Evolutionary conservation across 2,888 invertebrate genomes (phyloP).

Genomic region (Lithophane ornitopus): DNA sequence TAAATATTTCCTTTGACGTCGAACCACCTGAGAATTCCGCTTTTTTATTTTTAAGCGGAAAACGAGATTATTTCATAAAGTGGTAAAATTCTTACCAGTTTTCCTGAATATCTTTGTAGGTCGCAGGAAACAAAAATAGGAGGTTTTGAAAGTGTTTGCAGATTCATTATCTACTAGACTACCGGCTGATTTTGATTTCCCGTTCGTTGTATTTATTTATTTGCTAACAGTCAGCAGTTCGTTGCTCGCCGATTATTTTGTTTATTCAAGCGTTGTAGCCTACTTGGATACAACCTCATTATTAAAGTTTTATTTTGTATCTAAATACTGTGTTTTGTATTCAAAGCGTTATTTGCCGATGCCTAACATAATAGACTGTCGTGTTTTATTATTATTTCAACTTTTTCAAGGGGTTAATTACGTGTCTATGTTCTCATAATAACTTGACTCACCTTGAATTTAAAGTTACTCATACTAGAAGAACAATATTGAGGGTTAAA

Average conservation of each 20-base stretch:
- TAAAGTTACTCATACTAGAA: neutral
- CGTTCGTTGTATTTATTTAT: conserved; percentile 60
- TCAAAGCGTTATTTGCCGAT: conserved; percentile 1
- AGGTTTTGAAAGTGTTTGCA: conserved; percentile 52
- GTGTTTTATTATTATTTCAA: neutral
- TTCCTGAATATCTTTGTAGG: neutral
- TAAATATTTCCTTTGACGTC: conserved; percentile 6
- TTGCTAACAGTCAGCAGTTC: conserved; percentile 63
- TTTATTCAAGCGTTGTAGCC: conserved; percentile 37
- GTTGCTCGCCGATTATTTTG: conserved; percentile 51
- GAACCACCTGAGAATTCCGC: neutral
- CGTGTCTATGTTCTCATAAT: neutral
- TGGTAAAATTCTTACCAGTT: neutral
- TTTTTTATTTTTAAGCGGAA: neutral
- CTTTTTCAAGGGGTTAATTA: neutral
- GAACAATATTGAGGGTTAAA: neutral
- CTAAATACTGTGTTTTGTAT: conserved; percentile 27
- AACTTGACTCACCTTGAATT: neutral
- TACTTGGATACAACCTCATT: conserved; percentile 21
- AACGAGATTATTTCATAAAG: neutral
- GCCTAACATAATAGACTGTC: neutral
- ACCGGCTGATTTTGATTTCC: conserved; percentile 58
- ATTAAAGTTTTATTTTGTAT: conserved; percentile 39
- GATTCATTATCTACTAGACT: conserved; percentile 61
- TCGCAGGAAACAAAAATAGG: conserved; percentile 23